These are phyloP conservation scores for Parambassis ranga DNA, from an alignment of 2,797 vertebrate genomes.

Conservation along the genomic window DNA sequence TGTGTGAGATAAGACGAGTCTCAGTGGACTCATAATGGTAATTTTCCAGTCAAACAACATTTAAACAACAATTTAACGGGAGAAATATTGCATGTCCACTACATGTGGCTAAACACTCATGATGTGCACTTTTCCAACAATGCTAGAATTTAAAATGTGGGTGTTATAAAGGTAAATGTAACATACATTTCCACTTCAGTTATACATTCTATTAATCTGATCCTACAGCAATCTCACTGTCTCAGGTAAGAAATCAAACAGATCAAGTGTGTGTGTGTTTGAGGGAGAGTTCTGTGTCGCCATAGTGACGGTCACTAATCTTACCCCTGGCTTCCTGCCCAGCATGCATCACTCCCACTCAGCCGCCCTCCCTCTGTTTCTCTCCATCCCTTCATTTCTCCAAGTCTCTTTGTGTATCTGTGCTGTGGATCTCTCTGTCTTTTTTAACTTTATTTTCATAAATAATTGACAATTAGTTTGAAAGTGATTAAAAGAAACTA, in stretches of 20 bases:
- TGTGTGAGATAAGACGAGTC: too few relatives aligned
- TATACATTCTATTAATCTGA: not conserved
- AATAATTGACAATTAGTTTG: not conserved
- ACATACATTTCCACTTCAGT: too few relatives aligned
- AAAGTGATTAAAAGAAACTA: not conserved
- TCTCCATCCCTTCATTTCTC: conserved; percentile 39
- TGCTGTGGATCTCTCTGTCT: not conserved
- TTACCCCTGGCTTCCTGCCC: conserved; percentile 74
- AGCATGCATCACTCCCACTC: conserved; percentile 74
- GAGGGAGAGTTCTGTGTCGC: conserved; percentile 53
- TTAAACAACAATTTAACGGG: too few relatives aligned
- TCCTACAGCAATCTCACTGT: not conserved
- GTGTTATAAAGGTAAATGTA: too few relatives aligned
- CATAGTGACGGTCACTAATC: conserved; percentile 75
- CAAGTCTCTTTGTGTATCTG: not conserved
- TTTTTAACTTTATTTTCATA: not conserved
- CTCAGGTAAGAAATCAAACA: conserved; percentile 30
- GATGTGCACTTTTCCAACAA: too few relatives aligned
- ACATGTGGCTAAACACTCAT: too few relatives aligned
- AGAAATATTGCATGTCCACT: too few relatives aligned
- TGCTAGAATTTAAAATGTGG: too few relatives aligned
- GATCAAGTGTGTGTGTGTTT: conserved; percentile 10
- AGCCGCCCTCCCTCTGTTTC: conserved; percentile 47
- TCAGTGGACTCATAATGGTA: too few relatives aligned
- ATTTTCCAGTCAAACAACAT: not conserved